Conservation (phyloP, 1,140 invertebrate genomes). For the Tachypleus tridentatus region DNA sequence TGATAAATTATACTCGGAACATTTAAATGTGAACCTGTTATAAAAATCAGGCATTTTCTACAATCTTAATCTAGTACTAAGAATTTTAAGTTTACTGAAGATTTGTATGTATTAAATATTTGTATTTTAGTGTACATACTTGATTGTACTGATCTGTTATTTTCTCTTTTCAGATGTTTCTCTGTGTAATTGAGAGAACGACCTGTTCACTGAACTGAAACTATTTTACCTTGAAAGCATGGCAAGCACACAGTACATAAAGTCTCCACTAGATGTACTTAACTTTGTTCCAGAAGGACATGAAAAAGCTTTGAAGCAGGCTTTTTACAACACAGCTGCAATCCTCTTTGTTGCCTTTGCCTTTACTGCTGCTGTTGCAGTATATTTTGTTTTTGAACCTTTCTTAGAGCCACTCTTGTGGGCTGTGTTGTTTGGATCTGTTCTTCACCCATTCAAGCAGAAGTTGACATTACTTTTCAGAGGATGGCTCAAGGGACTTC, state of each 20-base stretch:
- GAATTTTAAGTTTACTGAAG: too few relatives aligned
- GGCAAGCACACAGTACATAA: background rate
- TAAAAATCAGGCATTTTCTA: too few relatives aligned
- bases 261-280: slow-evolving; percentile 17
- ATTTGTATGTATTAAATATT: too few relatives aligned
- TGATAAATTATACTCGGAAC: too few relatives aligned
- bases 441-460: slow-evolving; percentile 77
- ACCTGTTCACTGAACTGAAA: too few relatives aligned
- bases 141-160: too few relatives aligned
- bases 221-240: too few relatives aligned
- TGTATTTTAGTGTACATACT: too few relatives aligned
- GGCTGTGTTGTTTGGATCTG: slow-evolving; percentile 81
- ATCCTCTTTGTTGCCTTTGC: slow-evolving; percentile 51
- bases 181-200: too few relatives aligned
- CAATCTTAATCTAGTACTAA: too few relatives aligned
- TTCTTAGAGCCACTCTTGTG: slow-evolving; percentile 86
- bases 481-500: slow-evolving; percentile 48
- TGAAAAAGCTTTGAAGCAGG: slow-evolving; percentile 75
- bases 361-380: slow-evolving; percentile 54
- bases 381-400: slow-evolving; percentile 73
- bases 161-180: too few relatives aligned
- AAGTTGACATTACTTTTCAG: slow-evolving; percentile 52
- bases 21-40: too few relatives aligned
- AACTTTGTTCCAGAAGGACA: slow-evolving; percentile 37
- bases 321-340: slow-evolving; percentile 71